These are phyloP conservation scores for Helicoverpa zea DNA, from an alignment of 1,140 invertebrate genomes.

Conservation along the genomic window DNA sequence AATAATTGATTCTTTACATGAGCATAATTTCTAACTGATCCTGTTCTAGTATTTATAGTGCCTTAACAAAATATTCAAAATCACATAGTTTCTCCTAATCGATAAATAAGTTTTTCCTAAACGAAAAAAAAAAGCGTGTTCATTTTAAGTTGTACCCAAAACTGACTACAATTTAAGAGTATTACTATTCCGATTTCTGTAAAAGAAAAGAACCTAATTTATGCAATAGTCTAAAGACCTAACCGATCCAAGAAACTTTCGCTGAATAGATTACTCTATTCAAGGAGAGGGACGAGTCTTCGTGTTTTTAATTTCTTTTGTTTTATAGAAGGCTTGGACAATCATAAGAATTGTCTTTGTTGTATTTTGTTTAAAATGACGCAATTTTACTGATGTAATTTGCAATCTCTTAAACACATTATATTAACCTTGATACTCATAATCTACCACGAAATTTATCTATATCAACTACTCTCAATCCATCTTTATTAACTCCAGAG, in stretches of 20 bases:
- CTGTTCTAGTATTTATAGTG: too few species aligned
- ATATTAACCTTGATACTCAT: too few species aligned
- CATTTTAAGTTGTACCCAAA: too few species aligned
- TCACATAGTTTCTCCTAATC: too few species aligned
- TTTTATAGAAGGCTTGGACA: background rate
- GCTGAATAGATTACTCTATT: background rate
- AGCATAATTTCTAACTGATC: too few species aligned
- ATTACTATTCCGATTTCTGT: background rate
- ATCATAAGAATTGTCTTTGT: background rate
- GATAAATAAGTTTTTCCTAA: too few species aligned
- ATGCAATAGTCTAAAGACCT: slow-evolving; percentile 14
- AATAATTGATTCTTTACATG: too few species aligned
- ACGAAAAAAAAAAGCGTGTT: too few species aligned
- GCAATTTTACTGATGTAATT: too few species aligned
- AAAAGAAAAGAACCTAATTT: slow-evolving; percentile 3
- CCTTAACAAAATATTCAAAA: too few species aligned
- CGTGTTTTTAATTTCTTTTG: slow-evolving; percentile 5
- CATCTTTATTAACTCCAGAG: background rate
- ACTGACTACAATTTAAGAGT: background rate
- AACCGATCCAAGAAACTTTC: slow-evolving; percentile 23
- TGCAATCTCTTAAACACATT: too few species aligned
- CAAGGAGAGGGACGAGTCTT: slow-evolving; percentile 1
- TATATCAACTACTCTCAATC: background rate
- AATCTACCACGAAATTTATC: too few species aligned
- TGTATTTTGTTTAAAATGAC: background rate